phyloP scores from a whole-genome alignment of 2,888 invertebrate genomes.

The Xestoiulus laeticollis region DNA sequence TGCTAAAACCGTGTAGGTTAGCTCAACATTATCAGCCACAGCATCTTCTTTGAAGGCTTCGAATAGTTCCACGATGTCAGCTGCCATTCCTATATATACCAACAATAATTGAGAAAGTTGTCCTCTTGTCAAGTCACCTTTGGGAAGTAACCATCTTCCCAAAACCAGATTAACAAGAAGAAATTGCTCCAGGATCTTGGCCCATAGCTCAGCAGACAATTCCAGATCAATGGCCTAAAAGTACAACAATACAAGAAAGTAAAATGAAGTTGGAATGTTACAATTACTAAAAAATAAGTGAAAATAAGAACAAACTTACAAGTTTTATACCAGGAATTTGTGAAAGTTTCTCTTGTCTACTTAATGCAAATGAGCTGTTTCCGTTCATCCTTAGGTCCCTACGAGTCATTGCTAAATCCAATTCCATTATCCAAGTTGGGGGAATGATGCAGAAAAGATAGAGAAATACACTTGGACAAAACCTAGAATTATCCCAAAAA shows the following conservation, averaged over 20 bases:
- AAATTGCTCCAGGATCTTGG: conserved; percentile 62
- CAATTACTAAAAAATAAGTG: not conserved
- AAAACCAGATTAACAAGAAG: conserved; percentile 62
- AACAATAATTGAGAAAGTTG: conserved; percentile 64
- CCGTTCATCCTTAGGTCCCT: conserved; percentile 9
- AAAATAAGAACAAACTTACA: not conserved
- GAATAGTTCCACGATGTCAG: conserved; percentile 60
- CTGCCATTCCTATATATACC: conserved; percentile 64
- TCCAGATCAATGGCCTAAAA: conserved; percentile 52
- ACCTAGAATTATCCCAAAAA: conserved; percentile 58
- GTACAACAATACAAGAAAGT: not conserved
- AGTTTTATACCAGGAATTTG: conserved; percentile 49
- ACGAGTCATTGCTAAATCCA: conserved; percentile 57
- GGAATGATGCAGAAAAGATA: conserved; percentile 60
- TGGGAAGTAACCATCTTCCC: conserved; percentile 63
- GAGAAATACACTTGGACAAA: conserved; percentile 60
- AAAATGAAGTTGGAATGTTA: not conserved
- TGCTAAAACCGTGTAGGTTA: conserved; percentile 61
- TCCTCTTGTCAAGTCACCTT: conserved; percentile 61
- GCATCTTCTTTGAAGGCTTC: conserved; percentile 59
- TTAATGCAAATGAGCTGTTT: not conserved
- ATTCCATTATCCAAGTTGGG: conserved; percentile 60
- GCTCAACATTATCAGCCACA: conserved; percentile 57
- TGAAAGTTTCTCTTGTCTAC: conserved; percentile 43
- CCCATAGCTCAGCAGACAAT: conserved; percentile 58